A percentile compares a stretch with the other conserved stretches of the same genome.
phyloP scores from a whole-genome alignment of 2,113 vertebrate genomes.

The Callithrix jacchus region DNA sequence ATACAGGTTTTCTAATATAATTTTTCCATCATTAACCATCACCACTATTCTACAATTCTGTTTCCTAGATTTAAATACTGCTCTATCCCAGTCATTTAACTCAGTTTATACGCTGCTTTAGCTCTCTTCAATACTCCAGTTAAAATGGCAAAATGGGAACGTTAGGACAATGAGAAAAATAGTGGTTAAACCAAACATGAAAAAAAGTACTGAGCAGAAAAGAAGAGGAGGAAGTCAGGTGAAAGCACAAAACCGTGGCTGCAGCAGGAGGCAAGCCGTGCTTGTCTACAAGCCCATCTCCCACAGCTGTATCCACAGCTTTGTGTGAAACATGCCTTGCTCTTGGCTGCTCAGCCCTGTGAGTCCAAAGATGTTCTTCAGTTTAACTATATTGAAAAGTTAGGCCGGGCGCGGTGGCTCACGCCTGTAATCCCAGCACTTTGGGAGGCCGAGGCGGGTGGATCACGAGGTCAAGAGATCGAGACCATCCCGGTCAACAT shows the following conservation, averaged over 20 bases:
- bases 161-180: background rate
- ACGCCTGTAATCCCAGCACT: too few species aligned
- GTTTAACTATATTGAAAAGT: background rate
- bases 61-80: slow-evolving; percentile 4
- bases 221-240: background rate
- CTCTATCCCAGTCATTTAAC: background rate
- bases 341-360: background rate
- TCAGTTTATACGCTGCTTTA: background rate
- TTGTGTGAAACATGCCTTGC: background rate
- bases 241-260: background rate
- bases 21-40: background rate
- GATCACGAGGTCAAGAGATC: too few species aligned
- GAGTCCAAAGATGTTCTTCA: background rate
- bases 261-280: background rate
- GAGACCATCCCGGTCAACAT: too few species aligned
- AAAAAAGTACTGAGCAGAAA: background rate
- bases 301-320: background rate
- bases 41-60: background rate
- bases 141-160: background rate
- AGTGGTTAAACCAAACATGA: background rate
- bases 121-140: background rate
- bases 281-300: background rate
- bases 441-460: too few species aligned
- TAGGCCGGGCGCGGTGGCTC: too few species aligned
- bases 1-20: background rate